A percentile compares a stretch with the other conserved stretches of the same genome.
phyloP scores from a whole-genome alignment of 1,140 invertebrate species.

The Pristionchus pacificus region DNA sequence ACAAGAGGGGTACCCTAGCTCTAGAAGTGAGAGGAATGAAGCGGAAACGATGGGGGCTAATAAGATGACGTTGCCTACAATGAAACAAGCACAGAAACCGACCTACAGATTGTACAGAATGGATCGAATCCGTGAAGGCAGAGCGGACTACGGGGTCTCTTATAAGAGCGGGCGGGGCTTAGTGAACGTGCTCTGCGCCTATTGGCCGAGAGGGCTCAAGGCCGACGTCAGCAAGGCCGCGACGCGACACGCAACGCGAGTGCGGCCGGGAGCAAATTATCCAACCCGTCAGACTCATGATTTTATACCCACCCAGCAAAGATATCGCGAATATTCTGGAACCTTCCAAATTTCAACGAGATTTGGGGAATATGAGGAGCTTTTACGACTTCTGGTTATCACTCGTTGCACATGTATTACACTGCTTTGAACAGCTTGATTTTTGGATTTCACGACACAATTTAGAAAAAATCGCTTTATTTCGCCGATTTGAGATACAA shows the following conservation, averaged over 20 bases:
- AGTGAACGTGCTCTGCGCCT: constrained; percentile 10
- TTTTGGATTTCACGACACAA: too few species aligned
- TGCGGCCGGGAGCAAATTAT: too few species aligned
- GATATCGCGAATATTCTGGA: too few species aligned
- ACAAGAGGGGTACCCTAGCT: neutral
- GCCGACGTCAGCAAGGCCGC: constrained; percentile 8
- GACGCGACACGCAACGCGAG: neutral
- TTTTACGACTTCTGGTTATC: too few species aligned
- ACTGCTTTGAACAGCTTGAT: too few species aligned
- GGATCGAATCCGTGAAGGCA: neutral
- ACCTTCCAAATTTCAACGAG: too few species aligned
- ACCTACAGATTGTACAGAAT: neutral
- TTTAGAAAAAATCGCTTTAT: too few species aligned
- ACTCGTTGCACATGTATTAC: too few species aligned
- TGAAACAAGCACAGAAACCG: neutral
- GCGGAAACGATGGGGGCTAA: neutral
- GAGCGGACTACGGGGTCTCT: neutral
- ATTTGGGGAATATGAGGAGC: too few species aligned
- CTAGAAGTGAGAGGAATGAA: neutral
- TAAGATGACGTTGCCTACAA: neutral
- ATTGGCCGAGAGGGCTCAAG: constrained; percentile 6
- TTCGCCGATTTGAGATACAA: too few species aligned
- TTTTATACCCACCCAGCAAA: too few species aligned
- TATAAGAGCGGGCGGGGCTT: constrained; percentile 2
- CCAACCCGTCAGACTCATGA: too few species aligned